Percentiles rank a stretch among this genome's conserved stretches.
Conservation (phyloP, 2,888 invertebrate species). For the Fragum sueziense region DNA sequence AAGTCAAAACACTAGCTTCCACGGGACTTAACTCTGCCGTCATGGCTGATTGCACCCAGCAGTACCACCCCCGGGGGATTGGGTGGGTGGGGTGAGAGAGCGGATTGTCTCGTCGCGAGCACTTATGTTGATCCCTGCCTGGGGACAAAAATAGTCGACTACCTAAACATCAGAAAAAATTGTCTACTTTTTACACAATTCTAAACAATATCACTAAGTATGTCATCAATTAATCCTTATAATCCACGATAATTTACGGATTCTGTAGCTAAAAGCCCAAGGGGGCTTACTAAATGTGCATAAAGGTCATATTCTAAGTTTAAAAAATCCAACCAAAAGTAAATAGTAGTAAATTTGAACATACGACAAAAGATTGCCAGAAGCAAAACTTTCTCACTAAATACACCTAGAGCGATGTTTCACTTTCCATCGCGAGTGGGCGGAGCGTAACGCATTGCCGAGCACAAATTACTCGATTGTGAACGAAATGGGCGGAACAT, state of each 20-base stretch:
- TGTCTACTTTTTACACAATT: not conserved
- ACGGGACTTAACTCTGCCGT: constrained; percentile 55
- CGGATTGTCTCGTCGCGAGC: not conserved
- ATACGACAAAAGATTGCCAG: constrained; percentile 56
- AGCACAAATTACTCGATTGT: constrained; percentile 47
- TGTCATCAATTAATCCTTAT: not conserved
- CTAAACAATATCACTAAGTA: not conserved
- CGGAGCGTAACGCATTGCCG: constrained; percentile 49
- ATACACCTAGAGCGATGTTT: constrained; percentile 61
- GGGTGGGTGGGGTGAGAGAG: too few species aligned
- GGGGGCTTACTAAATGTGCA: constrained; percentile 2
- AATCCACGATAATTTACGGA: too few species aligned
- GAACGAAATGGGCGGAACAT: constrained; percentile 38
- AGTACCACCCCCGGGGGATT: constrained; percentile 16
- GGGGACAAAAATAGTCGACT: not conserved
- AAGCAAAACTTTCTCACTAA: constrained; percentile 50
- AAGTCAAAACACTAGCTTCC: constrained; percentile 35
- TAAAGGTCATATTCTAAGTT: constrained; percentile 9
- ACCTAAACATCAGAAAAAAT: not conserved
- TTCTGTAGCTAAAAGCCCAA: not conserved
- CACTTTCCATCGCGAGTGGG: constrained; percentile 45
- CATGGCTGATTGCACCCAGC: constrained; percentile 11
- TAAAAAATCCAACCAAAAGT: constrained; percentile 3
- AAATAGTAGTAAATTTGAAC: constrained; percentile 39
- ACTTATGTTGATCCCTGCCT: not conserved